phyloP scores from a whole-genome alignment of 2,797 vertebrate species.

The Cryptoblepharus egeriae region DNA sequence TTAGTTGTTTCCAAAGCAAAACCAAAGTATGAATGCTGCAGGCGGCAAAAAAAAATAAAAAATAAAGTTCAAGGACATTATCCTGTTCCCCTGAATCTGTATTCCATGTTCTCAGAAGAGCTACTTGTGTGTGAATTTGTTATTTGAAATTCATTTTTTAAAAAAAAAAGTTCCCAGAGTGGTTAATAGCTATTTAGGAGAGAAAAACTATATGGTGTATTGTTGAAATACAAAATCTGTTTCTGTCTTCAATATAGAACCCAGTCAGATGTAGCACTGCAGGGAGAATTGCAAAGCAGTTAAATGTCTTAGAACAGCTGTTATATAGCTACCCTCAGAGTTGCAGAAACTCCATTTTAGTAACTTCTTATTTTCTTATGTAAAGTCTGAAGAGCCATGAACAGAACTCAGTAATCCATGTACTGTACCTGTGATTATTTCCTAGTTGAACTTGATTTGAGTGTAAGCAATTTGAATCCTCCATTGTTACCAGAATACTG shows the following conservation, averaged over 20 bases:
- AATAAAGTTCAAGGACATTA: not conserved
- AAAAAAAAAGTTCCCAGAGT: not conserved
- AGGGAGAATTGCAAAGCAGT: constrained; percentile 2
- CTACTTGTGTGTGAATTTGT: not conserved
- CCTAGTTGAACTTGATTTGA: not conserved
- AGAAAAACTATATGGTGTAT: not conserved
- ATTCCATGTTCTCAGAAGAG: rapidly evolving
- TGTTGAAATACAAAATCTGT: not conserved
- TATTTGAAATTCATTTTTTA: not conserved
- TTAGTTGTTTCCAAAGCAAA: not conserved
- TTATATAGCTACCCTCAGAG: not conserved
- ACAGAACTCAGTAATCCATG: not conserved
- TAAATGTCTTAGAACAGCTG: constrained; percentile 1
- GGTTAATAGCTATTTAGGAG: not conserved
- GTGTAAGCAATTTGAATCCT: not conserved
- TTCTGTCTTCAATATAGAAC: not conserved
- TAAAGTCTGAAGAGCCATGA: not conserved
- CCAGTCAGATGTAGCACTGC: not conserved
- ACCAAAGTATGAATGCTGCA: not conserved
- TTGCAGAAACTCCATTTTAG: not conserved
- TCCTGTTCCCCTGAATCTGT: not conserved
- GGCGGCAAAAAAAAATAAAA: not conserved
- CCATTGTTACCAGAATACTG: not conserved
- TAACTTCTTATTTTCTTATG: not conserved
- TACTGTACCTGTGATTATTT: constrained; percentile 4